These are phyloP conservation scores for Illadopsis cleaveri DNA, from an alignment of 2,113 vertebrate genomes.

Conservation along the genomic window DNA sequence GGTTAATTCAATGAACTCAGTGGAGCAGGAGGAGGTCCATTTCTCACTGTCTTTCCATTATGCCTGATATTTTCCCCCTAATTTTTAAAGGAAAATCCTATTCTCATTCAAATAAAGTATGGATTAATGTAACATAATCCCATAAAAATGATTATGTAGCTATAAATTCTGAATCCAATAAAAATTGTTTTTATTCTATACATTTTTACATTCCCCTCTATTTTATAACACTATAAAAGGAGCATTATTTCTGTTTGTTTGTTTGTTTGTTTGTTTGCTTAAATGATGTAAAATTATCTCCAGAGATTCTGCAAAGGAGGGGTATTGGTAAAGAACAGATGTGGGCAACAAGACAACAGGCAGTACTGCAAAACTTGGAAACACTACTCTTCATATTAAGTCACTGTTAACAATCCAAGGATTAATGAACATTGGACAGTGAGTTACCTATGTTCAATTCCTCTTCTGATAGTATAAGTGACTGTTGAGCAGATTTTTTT, in stretches of 20 bases:
- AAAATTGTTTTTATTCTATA: background rate
- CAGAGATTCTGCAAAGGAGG: background rate
- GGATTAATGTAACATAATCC: background rate
- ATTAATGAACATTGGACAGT: background rate
- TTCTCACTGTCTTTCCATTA: background rate
- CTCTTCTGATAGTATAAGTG: background rate
- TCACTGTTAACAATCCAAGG: background rate
- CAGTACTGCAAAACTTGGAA: background rate
- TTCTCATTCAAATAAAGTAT: background rate
- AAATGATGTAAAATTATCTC: background rate
- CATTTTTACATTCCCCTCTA: background rate
- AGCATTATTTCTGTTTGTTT: background rate
- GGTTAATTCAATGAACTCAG: background rate
- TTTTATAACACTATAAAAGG: background rate
- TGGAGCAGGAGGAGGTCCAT: background rate
- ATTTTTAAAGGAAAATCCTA: background rate
- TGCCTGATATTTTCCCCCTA: background rate
- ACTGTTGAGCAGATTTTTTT: background rate
- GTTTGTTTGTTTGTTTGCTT: no score
- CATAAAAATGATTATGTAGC: background rate
- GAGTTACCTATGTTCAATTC: background rate
- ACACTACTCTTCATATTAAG: background rate
- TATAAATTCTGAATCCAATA: background rate
- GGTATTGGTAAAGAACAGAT: background rate
- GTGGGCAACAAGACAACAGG: rapidly evolving